Base-by-base conservation (phyloP, 2,113 vertebrate species). In the Haliaeetus leucogaster region DNA sequence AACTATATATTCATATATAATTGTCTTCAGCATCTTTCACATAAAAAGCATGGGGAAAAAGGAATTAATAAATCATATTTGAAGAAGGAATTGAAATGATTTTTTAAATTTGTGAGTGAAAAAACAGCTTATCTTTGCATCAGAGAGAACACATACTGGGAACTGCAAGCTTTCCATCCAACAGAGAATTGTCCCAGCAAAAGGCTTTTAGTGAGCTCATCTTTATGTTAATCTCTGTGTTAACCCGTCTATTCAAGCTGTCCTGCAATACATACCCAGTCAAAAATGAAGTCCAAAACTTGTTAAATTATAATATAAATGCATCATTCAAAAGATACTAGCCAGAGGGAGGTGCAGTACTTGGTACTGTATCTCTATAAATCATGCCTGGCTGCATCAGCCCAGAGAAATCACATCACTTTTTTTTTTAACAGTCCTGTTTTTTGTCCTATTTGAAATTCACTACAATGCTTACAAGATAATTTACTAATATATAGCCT, bases 181-280 rank as follows among this genome's bases (percentile, higher is more conserved):
- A 7, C 78, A 85, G 89, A 94, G 89, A 95, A 80, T 70, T 89
- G 70, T 82, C 81, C 78, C 68, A 91, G 86, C 84, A 86, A 82
- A 96, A 80, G 53, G 48, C 83, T 87, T 70, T 70, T 59, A 71
- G 43, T 52, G 86, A 92, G 58, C 66, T 93, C 74, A 86, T 89
- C 62, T 90, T 68, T 89, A 79, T 95, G 91, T 91, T 97, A 84
- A 86, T 94, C 72, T 90, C 68, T 71, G 3, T 66, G 82, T 86
- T 91, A 95, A 83, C 77, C 30, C 68, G 8, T 56, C 29, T 90
- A 23, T 84, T 76, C 77, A 68, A 53, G 79, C 61, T 81, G 34
- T 62, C 61, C 29, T 89, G 53, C 23, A 58, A 17, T 89, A 92
- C 17, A 56, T 38, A 70, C 10, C 16, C 43, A 43, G 34, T 53